Conservation (phyloP, 2,888 invertebrate species). For the Heliconius erato region DNA sequence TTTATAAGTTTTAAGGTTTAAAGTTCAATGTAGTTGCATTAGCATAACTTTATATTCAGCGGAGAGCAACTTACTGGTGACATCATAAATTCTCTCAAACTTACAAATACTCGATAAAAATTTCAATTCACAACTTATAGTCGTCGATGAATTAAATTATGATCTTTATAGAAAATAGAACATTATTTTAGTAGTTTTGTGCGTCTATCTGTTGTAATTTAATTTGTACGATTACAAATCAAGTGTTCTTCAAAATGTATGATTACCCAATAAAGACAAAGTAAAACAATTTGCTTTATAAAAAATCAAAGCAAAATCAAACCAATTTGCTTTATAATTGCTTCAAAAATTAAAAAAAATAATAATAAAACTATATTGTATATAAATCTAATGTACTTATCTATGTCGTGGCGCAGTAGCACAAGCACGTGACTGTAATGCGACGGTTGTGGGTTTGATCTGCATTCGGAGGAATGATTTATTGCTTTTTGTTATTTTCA, state of each 20-base stretch:
- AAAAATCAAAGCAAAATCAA: neutral
- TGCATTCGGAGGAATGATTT: neutral
- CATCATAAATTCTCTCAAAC: slow-evolving; percentile 80
- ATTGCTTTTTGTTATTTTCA: neutral
- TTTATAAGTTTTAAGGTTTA: slow-evolving; percentile 79
- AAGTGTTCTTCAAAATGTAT: neutral
- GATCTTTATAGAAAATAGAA: slow-evolving; percentile 45
- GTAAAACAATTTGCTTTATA: neutral
- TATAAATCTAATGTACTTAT: neutral
- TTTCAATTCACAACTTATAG: slow-evolving; percentile 78
- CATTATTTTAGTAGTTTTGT: neutral
- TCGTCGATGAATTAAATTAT: slow-evolving; percentile 69
- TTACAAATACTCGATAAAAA: slow-evolving; percentile 79
- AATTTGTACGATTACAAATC: neutral
- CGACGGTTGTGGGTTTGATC: neutral
- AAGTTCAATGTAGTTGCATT: slow-evolving; percentile 77
- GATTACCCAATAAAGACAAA: neutral
- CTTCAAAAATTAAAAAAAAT: neutral
- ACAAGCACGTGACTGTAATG: neutral
- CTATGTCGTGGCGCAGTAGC: neutral
- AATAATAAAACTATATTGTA: neutral
- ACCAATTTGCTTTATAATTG: neutral
- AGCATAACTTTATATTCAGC: slow-evolving; percentile 84
- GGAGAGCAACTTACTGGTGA: slow-evolving; percentile 77
- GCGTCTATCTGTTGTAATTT: neutral